Conservation (phyloP, 2,113 vertebrate species). For the Sardina pilchardus region DNA sequence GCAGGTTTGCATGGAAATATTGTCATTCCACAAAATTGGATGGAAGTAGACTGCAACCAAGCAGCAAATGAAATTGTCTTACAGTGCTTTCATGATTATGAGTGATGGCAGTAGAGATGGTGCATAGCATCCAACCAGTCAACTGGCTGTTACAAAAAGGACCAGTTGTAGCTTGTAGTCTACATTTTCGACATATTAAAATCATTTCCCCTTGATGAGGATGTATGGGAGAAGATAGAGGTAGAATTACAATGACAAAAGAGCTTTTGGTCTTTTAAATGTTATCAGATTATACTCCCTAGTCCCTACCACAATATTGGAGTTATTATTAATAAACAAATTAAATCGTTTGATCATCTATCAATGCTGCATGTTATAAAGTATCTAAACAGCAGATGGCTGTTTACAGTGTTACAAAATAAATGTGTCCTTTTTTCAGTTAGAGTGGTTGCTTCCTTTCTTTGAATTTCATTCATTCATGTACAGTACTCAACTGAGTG, state of each 20-base stretch:
- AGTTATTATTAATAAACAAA: background rate
- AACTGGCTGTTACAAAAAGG: background rate
- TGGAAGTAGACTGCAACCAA: background rate
- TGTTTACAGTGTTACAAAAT: background rate
- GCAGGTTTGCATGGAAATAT: constrained; percentile 2
- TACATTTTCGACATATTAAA: background rate
- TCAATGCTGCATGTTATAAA: background rate
- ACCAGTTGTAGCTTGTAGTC: background rate
- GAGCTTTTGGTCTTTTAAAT: too few relatives aligned
- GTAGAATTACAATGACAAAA: too few relatives aligned
- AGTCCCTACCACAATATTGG: too few relatives aligned
- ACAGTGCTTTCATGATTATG: background rate
- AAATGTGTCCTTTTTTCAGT: background rate
- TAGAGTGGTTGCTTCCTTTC: background rate
- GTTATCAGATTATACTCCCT: too few relatives aligned
- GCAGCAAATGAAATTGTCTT: background rate
- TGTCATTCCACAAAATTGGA: background rate
- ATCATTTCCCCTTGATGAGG: background rate
- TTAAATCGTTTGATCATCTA: background rate
- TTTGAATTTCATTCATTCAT: background rate
- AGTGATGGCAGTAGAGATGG: constrained; percentile 3
- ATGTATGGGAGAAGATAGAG: background rate
- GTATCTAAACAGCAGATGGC: background rate
- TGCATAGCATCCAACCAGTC: background rate
- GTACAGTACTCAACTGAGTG: background rate